Conservation (phyloP, 1,140 invertebrate genomes). For the Acarapis woodi region DNA sequence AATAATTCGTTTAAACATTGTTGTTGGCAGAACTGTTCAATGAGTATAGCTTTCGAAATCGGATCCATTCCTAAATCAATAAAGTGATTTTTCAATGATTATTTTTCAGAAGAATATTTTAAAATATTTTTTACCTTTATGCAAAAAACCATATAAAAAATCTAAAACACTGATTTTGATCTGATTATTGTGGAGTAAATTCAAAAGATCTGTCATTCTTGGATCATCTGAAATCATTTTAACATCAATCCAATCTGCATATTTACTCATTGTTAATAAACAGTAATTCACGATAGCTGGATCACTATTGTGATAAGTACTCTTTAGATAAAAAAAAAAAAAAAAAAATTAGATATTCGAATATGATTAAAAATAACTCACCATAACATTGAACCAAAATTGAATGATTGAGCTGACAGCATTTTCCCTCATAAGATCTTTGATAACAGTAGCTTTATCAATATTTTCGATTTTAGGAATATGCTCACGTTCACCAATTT, state of each 20-base stretch:
- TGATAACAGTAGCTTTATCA: conserved; percentile 20
- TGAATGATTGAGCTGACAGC: conserved; percentile 23
- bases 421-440: conserved; percentile 26
- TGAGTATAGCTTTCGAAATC: conserved; percentile 22
- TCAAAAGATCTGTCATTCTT: conserved; percentile 24
- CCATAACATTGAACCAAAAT: conserved; percentile 26
- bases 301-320: conserved; percentile 18
- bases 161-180: conserved; percentile 24
- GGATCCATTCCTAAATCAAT: conserved; percentile 33
- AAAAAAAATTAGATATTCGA: not conserved
- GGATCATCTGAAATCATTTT: conserved; percentile 25
- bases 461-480: conserved; percentile 9
- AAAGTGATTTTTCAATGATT: too few species aligned
- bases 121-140: too few species aligned
- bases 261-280: conserved; percentile 26
- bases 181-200: conserved; percentile 17
- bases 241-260: conserved; percentile 29
- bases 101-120: too few species aligned
- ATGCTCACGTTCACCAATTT: conserved; percentile 16
- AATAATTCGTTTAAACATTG: conserved; percentile 5
- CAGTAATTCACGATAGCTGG: conserved; percentile 21
- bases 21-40: conserved; percentile 24
- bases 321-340: conserved; percentile 15
- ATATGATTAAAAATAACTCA: conserved; percentile 15
- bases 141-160: conserved; percentile 25